Evolutionary conservation across 1,140 invertebrate genomes (phyloP), one percentile per base, ranked within the genome.

Genomic region (Cotesia typhae): DNA sequence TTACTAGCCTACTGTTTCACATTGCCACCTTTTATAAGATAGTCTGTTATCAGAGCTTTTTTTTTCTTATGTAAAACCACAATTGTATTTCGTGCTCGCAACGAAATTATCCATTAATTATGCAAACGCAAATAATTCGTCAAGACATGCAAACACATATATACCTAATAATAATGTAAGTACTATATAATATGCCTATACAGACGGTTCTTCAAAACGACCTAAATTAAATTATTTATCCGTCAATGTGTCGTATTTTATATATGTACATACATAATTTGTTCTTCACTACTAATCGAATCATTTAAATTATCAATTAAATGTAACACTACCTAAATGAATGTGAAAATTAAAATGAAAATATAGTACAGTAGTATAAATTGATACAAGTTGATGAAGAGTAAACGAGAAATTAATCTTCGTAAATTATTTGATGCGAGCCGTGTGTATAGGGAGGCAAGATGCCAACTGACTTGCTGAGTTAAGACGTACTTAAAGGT

Each of bases 381-480:
- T 38, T 47, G 55, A 35, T 47, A 65, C 67, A 70, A 14, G 63
- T 7, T 7, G 14, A 41, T 52, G 17, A 51, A 10, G 41, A 66
- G 57, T 41, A 35, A 66, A 38, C 35, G 59, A 41, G 28, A 60
- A 71, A 73, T 73, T 71, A 68, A 73, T 71, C 35, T 71, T 71
- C 41, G 20, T 59, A 35, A 67, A 71, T 71, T 75, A 77, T 74
- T 77, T 74, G 63, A 70, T 70, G 67, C 36, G 76, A 74, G 75
- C 74, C 74, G 72, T 71, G 77, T 77, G 79, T 59, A 59, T 72
- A 77, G 75, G 75, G 76, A 78, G 83, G 80, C 84, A 82, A 75
- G 79, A 80, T 84, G 83, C 83, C 83, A 86, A 85, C 84, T 85
- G 84, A 85, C 80, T 86, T 80, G 75, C 75, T 80, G 80, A 83